These are phyloP conservation scores for Eumeta japonica DNA, from an alignment of 1,140 invertebrate species.

Conservation along the genomic window DNA sequence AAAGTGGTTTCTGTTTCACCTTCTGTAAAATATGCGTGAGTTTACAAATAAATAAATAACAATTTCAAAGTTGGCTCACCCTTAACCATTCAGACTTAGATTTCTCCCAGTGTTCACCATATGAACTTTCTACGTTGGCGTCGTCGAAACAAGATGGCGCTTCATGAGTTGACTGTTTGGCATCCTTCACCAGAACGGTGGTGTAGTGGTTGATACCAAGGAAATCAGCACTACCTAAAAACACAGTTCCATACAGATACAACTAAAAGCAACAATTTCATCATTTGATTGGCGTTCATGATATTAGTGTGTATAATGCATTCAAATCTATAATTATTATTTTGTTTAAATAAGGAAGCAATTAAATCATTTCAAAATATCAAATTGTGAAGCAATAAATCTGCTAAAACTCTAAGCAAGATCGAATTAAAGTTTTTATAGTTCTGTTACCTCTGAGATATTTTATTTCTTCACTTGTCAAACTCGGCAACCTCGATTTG, in stretches of 20 bases:
- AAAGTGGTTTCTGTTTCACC: no score
- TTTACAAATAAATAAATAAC: no score
- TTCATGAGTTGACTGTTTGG: conserved; percentile 1
- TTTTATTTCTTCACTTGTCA: conserved; percentile 39
- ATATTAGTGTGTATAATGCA: neutral
- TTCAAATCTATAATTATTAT: conserved; percentile 7
- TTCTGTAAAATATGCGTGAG: no score
- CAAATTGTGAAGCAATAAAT: no score
- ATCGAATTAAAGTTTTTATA: no score
- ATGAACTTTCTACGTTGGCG: conserved; percentile 9
- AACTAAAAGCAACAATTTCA: no score
- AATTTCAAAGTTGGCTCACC: conserved; percentile 12
- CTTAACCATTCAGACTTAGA: conserved; percentile 21
- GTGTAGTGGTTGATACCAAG: conserved; percentile 64
- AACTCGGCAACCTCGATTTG: conserved; percentile 39
- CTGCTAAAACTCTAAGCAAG: no score
- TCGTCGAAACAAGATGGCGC: conserved; percentile 20
- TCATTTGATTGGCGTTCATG: neutral
- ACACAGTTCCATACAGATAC: neutral
- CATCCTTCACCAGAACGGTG: conserved; percentile 25
- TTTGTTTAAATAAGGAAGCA: no score
- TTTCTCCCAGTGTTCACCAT: conserved; percentile 15
- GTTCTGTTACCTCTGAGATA: conserved; percentile 61
- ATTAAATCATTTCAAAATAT: no score
- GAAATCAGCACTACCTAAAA: conserved; percentile 61